Evolutionary conservation across 2,888 invertebrate species (phyloP), one percentile per base, ranked within the genome.

Genomic region (Cryptosula pallasiana): DNA sequence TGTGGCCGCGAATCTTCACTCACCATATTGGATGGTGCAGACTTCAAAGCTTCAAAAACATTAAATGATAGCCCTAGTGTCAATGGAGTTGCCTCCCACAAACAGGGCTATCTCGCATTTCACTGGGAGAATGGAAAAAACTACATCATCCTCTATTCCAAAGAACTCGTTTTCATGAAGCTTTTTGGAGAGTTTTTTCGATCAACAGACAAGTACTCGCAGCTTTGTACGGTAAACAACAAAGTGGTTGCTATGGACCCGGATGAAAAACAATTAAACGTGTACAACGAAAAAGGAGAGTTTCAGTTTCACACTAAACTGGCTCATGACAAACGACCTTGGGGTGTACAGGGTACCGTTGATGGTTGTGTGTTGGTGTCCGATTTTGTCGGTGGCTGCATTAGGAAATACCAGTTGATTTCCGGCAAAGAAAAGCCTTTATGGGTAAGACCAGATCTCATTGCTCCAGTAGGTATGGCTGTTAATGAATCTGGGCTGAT

Each of bases 211-310:
- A 63, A 63, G n/a, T 63, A 63, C 32, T 63, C 63, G 2, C 63
- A 63, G 32, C 63, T 63, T 20, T 63, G 25, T 27, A 27, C 63
- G 5, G 13, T 5, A 5, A 27, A 63, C 3, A 5, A 9, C 32
- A 20, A 63, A 63, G 63, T 32, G 2, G 27, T 63, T 29, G 63
- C 63, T 32, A 34, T 63, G 63, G 32, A 63, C 32, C 63, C 63
- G 32, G 63, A 63, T 32, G 63, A 63, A n/a, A 63, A 63, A 27
- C 63, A 13, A 16, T 32, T 63, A 9, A 63, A 63, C 27, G 63
- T 63, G 5, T 63, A 63, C 63, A 63, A 63, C 63, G 32, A 5
- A 25, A 63, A 63, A 29, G 63, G 63, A 63, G 63, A 63, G 63
- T 63, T 63, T 32, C 29, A 32, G 63, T 63, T 63, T 63, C 20